Evolutionary conservation across 2,113 vertebrate genomes (phyloP), one percentile per base, ranked within the genome.

Genomic region (Chloebia gouldiae): DNA sequence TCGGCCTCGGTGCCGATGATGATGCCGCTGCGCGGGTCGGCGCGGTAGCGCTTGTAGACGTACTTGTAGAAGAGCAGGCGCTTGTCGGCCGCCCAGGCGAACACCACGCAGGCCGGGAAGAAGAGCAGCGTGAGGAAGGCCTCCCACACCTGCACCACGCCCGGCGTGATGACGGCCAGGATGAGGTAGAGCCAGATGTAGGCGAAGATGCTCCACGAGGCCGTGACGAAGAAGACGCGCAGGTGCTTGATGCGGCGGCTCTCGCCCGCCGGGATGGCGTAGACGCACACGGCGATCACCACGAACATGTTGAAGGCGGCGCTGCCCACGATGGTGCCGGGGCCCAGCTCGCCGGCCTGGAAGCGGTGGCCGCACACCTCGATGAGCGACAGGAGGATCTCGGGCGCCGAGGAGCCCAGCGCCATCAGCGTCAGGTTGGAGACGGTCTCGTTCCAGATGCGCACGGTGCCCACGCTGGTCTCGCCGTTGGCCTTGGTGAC

Each of bases 241-340:
- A 99, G 96, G 96, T 99, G 99, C n/a, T 99, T 99, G 97, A 99
- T 99, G 92, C 98, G 98, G 11, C 99, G 98, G 66, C 97, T 96
- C 96, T 99, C 98, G 0, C 98, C 98, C 0, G 98, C 97, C 1
- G 99, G 99, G 95, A 99, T 99, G 83, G 98, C 98, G 65, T 99
- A 99, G 47, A 99, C 98, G 22, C 99, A 99, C n/a, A 99, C 96
- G 0, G 98, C 99, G 4, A 99, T 98, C 95, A 99, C 99, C 95
- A 99, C 99, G 12, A 99, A 99, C 99, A 99, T 99, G 98, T 99
- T 99, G 98, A 99, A 99, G 93, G 99, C 99, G 0, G 99, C 99
- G 4, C 99, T 99, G 93, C 99, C 99, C 7, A 99, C 99, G 28
- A 99, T 99, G 96, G 99, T 99, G 45, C 99, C 98, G 0, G 99